Evolutionary conservation across 2,888 invertebrate genomes (phyloP).

Genomic region (Catocala nupta): DNA sequence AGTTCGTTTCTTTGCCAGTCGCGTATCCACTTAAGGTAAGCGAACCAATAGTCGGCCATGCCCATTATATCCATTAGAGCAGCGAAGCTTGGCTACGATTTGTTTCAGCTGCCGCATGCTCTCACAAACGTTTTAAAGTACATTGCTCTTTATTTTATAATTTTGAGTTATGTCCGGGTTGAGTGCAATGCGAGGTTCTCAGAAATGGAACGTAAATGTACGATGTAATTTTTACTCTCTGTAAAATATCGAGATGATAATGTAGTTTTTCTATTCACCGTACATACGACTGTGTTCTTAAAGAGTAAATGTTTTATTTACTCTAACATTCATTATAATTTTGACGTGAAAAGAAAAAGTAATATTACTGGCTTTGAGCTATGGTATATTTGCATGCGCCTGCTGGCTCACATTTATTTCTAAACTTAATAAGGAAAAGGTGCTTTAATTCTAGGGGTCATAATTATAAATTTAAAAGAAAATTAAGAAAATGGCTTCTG

Average conservation of each 20-base stretch:
- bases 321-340: too few species aligned
- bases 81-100: constrained; percentile 64
- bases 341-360: too few species aligned
- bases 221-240: constrained; percentile 37
- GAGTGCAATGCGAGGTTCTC: constrained; percentile 46
- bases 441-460: too few species aligned
- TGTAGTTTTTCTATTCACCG: constrained; percentile 19
- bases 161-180: constrained; percentile 64
- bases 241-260: constrained; percentile 30
- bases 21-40: constrained; percentile 69
- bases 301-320: too few species aligned
- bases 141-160: constrained; percentile 75
- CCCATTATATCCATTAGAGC: constrained; percentile 70
- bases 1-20: constrained; percentile 59
- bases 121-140: constrained; percentile 67
- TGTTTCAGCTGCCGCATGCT: constrained; percentile 74
- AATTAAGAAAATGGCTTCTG: too few species aligned
- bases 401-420: too few species aligned
- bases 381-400: too few species aligned
- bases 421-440: too few species aligned
- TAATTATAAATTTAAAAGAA: too few species aligned
- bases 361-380: too few species aligned
- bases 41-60: constrained; percentile 61
- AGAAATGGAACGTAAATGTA: constrained; percentile 40
- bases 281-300: constrained; percentile 24